A percentile compares a stretch with the other conserved stretches of the same genome.
Evolutionary conservation across 2,888 invertebrate species (phyloP).

Genomic region (Pseudanteris insignis): DNA sequence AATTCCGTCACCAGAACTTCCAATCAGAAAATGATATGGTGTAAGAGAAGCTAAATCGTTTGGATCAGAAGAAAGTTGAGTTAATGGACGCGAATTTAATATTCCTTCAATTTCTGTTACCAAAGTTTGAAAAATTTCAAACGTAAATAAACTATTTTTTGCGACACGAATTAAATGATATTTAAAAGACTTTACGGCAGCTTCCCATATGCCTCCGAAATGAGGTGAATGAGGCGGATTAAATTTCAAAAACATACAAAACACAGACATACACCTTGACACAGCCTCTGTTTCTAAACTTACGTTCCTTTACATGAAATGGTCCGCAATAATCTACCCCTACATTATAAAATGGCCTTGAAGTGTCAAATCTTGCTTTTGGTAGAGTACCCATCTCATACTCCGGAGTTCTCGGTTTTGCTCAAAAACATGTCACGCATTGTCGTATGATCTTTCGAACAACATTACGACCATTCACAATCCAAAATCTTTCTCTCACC

Average conservation of each 20-base stretch:
- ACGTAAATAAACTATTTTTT: neutral
- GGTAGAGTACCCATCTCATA: slow-evolving; percentile 3
- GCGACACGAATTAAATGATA: neutral
- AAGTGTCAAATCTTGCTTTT: neutral
- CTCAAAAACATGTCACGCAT: slow-evolving; percentile 44
- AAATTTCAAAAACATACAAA: no score
- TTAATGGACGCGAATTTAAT: neutral
- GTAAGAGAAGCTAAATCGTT: neutral
- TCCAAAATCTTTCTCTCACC: slow-evolving; percentile 35
- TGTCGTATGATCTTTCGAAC: slow-evolving; percentile 17
- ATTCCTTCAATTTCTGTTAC: neutral
- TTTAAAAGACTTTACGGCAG: slow-evolving; percentile 1
- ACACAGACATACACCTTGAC: slow-evolving; percentile 6
- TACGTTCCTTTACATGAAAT: slow-evolving; percentile 8
- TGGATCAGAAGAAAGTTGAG: slow-evolving; percentile 1
- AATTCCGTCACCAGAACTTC: neutral
- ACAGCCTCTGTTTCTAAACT: neutral
- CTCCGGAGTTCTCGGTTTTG: neutral
- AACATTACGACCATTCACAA: slow-evolving; percentile 28
- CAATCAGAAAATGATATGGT: neutral
- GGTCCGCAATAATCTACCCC: slow-evolving; percentile 12
- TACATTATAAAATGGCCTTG: slow-evolving; percentile 3
- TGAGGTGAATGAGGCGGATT: slow-evolving; percentile 1
- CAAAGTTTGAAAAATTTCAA: slow-evolving; percentile 1
- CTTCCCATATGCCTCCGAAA: slow-evolving; percentile 8